Percentiles rank a stretch among this genome's conserved stretches.
Conservation (phyloP, 2,113 vertebrate species). For the Plestiodon gilberti region DNA sequence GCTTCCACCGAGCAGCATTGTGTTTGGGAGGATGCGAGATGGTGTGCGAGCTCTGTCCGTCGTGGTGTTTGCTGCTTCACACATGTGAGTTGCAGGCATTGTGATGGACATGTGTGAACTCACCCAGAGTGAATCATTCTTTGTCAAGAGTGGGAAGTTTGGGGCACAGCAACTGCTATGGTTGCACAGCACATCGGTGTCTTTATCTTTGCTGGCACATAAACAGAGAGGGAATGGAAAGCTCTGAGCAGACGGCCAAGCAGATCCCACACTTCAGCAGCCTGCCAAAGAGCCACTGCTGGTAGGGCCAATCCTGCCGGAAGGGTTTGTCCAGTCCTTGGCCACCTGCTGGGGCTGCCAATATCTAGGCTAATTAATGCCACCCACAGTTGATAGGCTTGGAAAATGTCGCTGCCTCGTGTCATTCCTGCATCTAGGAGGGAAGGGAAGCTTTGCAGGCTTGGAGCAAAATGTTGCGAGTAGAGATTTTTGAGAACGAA, state of each 20-base stretch:
- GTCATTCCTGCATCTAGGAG: background rate
- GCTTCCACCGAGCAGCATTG: background rate
- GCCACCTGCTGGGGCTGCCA: background rate
- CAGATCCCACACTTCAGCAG: background rate
- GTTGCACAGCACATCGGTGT: background rate
- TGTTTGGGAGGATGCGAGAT: too few species aligned
- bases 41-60: too few species aligned
- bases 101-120: background rate
- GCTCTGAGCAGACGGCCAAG: background rate
- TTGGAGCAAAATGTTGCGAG: background rate
- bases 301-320: background rate
- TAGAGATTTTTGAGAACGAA: background rate
- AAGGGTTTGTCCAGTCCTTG: background rate
- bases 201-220: background rate
- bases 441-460: background rate
- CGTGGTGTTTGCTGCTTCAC: too few species aligned
- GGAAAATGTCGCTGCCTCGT: background rate
- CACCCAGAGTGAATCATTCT: background rate
- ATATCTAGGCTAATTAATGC: background rate
- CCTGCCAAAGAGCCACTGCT: background rate
- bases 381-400: background rate
- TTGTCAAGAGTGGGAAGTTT: background rate
- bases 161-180: background rate
- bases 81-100: background rate
- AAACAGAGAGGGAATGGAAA: background rate